Percentiles rank a stretch among this genome's conserved stretches.
Conservation (phyloP, 2,888 invertebrate species). For the Tethea ocularis region DNA sequence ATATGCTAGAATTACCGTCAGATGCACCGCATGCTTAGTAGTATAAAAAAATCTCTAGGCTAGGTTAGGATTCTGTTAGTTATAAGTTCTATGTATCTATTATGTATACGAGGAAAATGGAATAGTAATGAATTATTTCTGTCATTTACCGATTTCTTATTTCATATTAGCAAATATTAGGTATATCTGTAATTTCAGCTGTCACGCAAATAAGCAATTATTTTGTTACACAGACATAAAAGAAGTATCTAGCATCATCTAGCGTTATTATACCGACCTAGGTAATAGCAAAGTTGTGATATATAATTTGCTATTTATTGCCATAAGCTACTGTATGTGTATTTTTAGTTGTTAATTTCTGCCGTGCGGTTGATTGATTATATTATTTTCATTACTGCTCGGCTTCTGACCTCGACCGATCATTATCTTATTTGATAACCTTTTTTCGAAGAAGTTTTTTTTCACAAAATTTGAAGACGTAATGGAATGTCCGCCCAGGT, state of each 20-base stretch:
- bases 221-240: background rate
- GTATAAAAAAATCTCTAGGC: too few relatives aligned
- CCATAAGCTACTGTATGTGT: too few relatives aligned
- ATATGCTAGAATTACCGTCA: too few relatives aligned
- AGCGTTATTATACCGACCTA: too few relatives aligned
- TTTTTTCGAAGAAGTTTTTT: background rate
- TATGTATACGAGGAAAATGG: too few relatives aligned
- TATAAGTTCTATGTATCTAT: too few relatives aligned
- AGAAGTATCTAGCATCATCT: too few relatives aligned
- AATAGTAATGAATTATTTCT: too few relatives aligned
- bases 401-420: background rate
- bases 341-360: background rate
- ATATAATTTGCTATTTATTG: background rate
- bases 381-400: background rate
- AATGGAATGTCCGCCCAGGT: background rate
- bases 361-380: background rate
- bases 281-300: too few relatives aligned
- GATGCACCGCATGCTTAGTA: too few relatives aligned
- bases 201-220: background rate
- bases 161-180: too few relatives aligned
- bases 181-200: background rate
- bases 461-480: background rate
- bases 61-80: too few relatives aligned
- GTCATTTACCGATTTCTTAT: background rate
- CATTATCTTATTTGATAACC: conserved; percentile 1